A percentile compares a stretch with the other conserved stretches of the same genome.
Evolutionary conservation across 30 jellyfish, hydroid and myxozoan species (phyloP).

Genomic region (Aurelia coerulea): DNA sequence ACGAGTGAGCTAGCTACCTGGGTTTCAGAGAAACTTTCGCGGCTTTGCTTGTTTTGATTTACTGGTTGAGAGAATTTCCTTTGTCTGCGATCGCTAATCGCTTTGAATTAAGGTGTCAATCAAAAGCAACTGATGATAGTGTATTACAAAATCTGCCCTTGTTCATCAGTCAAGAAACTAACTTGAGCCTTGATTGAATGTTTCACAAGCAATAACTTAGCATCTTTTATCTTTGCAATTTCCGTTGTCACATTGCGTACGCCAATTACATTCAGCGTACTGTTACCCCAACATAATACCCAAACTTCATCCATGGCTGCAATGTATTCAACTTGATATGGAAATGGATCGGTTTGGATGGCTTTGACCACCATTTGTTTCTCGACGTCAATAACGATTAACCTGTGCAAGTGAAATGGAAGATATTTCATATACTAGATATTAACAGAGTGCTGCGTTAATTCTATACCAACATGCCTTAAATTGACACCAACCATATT

Average conservation of each 20-base stretch:
- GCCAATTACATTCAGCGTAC: constrained; percentile 21
- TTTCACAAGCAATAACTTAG: constrained; percentile 5
- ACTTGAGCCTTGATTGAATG: constrained; percentile 38
- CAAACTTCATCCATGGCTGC: constrained; percentile 36
- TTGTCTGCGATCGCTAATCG: too few species aligned
- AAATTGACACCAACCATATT: too few species aligned
- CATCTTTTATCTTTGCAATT: constrained; percentile 3
- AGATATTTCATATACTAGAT: too few species aligned
- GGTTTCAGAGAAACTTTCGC: too few species aligned
- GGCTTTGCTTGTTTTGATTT: too few species aligned
- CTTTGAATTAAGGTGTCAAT: too few species aligned
- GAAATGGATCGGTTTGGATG: constrained; percentile 14
- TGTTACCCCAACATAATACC: constrained; percentile 29
- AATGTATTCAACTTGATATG: constrained; percentile 16
- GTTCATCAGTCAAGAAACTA: not conserved
- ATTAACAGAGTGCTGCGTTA: too few species aligned
- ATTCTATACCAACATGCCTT: too few species aligned
- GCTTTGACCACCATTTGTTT: constrained; percentile 19
- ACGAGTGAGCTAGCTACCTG: too few species aligned
- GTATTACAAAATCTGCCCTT: too few species aligned
- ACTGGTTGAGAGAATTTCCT: too few species aligned
- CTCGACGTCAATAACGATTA: constrained; percentile 24
- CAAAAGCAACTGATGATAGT: too few species aligned
- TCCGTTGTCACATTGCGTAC: constrained; percentile 13
- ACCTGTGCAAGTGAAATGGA: not conserved